Conservation (phyloP, 2,113 vertebrate species). For the Pipa parva region DNA sequence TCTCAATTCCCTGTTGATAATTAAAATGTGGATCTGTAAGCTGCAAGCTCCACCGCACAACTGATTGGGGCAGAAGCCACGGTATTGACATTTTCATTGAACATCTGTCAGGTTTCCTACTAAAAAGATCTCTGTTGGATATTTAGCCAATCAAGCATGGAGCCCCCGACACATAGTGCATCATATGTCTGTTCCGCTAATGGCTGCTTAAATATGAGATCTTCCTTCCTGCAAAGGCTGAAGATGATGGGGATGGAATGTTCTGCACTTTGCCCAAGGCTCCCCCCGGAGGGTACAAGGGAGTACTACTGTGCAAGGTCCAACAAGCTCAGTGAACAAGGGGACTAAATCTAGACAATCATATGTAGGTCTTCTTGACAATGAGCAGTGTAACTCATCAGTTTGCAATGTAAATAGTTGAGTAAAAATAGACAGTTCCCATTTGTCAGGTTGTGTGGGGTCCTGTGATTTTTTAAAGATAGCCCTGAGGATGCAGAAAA, state of each 20-base stretch:
- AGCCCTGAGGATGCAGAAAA: too few relatives aligned
- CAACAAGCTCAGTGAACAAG: too few relatives aligned
- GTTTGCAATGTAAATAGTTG: too few relatives aligned
- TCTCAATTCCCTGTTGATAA: conserved; percentile 5
- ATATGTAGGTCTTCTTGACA: too few relatives aligned
- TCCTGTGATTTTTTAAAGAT: too few relatives aligned
- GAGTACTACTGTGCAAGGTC: too few relatives aligned
- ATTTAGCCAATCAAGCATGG: conserved; percentile 20
- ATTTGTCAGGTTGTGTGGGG: too few relatives aligned
- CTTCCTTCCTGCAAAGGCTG: conserved; percentile 5
- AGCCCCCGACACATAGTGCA: not conserved
- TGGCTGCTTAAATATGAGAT: not conserved
- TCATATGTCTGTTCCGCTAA: not conserved
- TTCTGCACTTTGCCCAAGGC: too few relatives aligned
- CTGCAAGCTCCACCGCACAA: conserved; percentile 11
- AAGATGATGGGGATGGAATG: not conserved
- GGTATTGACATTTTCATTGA: conserved; percentile 29
- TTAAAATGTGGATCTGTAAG: not conserved
- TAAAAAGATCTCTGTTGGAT: conserved; percentile 3
- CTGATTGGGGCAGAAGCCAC: not conserved
- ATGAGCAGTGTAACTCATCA: too few relatives aligned
- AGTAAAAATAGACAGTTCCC: too few relatives aligned
- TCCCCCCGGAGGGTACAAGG: too few relatives aligned
- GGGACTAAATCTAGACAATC: too few relatives aligned
- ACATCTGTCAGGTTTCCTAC: conserved; percentile 19